Percentiles rank a stretch among this genome's conserved stretches.
Evolutionary conservation across 2,113 vertebrate genomes (phyloP).

Genomic region (Lophochroa leadbeateri): DNA sequence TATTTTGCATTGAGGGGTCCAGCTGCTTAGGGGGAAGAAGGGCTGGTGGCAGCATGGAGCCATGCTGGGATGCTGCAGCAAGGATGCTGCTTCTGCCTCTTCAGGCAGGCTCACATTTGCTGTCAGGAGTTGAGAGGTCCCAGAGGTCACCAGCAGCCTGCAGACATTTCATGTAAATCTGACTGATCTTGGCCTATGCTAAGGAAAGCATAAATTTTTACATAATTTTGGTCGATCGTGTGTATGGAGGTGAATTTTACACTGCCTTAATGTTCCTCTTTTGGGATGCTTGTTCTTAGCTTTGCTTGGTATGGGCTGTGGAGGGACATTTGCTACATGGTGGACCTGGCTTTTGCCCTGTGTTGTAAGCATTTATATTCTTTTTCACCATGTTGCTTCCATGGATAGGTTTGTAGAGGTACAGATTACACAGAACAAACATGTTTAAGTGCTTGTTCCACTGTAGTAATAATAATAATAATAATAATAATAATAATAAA

Average conservation of each 20-base stretch:
- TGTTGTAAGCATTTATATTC: background rate
- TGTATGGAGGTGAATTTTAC: background rate
- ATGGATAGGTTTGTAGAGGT: background rate
- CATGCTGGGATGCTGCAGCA: background rate
- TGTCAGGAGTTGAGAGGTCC: background rate
- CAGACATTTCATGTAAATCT: background rate
- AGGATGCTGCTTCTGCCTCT: background rate
- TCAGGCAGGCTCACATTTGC: background rate
- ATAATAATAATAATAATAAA: background rate
- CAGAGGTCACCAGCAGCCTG: background rate
- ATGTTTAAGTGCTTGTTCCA: background rate
- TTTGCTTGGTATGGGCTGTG: background rate
- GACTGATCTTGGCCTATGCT: background rate
- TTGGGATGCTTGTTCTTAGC: background rate
- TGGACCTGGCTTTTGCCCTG: background rate
- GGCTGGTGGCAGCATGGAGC: background rate
- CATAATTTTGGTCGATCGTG: background rate
- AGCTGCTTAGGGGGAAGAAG: background rate
- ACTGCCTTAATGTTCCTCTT: background rate
- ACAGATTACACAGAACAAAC: background rate
- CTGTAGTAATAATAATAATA: background rate
- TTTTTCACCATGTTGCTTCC: background rate
- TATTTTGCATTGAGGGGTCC: background rate
- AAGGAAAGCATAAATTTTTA: background rate
- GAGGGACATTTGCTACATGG: background rate